Base-by-base conservation (phyloP, 2,888 invertebrate species). In the Sycophila texana region DNA sequence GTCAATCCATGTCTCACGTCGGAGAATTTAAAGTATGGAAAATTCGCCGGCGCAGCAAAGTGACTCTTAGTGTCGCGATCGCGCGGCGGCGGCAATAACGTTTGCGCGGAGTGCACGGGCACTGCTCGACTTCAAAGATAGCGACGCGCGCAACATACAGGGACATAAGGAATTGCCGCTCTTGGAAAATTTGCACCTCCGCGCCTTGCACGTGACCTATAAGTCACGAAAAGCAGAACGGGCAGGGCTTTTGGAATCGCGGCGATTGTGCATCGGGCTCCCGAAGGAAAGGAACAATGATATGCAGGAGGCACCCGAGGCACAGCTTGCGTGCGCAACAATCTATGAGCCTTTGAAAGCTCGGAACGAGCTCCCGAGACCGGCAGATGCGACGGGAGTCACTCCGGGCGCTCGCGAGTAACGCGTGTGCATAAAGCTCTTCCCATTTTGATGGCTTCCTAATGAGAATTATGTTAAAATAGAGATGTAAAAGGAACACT, bases 381-480 rank as follows among this genome's bases (percentile, higher is more conserved):
- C 14, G 39, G 30, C 55, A 3, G 22, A 30, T 57, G 18, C 20
- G 39, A 18, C 49, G 3, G 2, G 12, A 7, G 20, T 57, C 57
- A 18, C 18, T 20, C 26, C 7, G n/a, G 18, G 68, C 53, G 20
- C 20, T 18, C n/a, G n/a, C 26, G 55, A 68, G 26, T 53, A 26
- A 67, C 16, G 47, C n/a, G 30, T 12, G 16, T 30, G 47, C 4
- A 53, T 20, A 63, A 73, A 63, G 61, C 61, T 53, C 30, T 30
- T 22, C 30, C 10, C 63, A 20, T 20, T 53, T 1, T 63, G 63
- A 73, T 53, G 18, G 53, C 22, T 51, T 73, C n/a, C 20, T 73
- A 55, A 73, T 63, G 30, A 73, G 63, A 73, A 73, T 73, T 63
- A n/a, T 26, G 51, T 58, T 71, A 58, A 72, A 22, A 60, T 49